Percentiles rank a stretch among this genome's conserved stretches.
Conservation (phyloP, 2,888 invertebrate species). For the Ischnura elegans region DNA sequence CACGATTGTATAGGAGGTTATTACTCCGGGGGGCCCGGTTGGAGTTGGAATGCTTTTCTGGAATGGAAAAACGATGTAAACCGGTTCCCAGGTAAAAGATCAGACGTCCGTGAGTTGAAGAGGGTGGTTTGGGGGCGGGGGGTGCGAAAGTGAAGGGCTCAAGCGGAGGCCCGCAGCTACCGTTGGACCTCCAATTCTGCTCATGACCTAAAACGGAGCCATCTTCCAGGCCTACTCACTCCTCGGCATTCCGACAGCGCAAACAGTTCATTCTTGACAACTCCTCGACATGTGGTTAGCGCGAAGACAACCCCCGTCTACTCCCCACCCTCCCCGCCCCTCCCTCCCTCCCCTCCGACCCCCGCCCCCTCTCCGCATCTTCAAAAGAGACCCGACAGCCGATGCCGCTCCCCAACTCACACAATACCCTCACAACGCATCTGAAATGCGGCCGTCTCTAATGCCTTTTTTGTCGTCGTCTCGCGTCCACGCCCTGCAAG, state of each 20-base stretch:
- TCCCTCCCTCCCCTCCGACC: background rate
- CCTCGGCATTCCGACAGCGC: conserved; percentile 23
- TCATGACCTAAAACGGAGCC: conserved; percentile 49
- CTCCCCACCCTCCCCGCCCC: background rate
- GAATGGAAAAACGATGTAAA: conserved; percentile 40
- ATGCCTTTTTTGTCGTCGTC: too few species aligned
- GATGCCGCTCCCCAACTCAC: background rate
- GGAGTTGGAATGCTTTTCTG: conserved; percentile 14
- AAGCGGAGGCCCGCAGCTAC: background rate
- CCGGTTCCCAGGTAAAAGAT: conserved; percentile 18
- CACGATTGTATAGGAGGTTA: background rate
- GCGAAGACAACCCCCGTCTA: conserved; percentile 15
- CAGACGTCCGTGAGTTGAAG: background rate
- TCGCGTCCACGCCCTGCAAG: too few species aligned
- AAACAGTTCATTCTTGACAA: conserved; percentile 56
- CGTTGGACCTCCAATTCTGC: background rate
- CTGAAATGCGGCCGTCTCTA: background rate
- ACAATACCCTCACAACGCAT: background rate
- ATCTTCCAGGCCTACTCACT: conserved; percentile 27
- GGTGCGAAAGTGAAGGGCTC: background rate
- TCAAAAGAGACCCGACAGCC: background rate
- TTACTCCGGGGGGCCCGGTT: background rate
- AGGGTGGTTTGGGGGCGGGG: background rate
- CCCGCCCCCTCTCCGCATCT: background rate
- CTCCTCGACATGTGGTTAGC: conserved; percentile 60